Evolutionary conservation across 2,888 invertebrate genomes (phyloP), one percentile per base, ranked within the genome.

Genomic region (Phragmatobia fuliginosa): DNA sequence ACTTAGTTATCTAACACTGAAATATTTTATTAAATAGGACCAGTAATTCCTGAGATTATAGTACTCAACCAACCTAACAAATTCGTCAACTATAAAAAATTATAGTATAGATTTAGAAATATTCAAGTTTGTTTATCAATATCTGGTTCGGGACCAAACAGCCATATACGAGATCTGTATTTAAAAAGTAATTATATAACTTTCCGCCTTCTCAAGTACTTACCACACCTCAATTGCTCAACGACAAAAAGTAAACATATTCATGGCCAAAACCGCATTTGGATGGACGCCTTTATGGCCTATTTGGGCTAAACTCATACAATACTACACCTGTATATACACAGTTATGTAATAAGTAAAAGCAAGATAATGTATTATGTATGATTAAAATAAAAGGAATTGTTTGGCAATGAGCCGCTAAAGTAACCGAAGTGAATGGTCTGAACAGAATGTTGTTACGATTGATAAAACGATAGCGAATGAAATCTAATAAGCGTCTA

Each of bases 291-390:
- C 16, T 62, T 62, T 25, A 38, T 62, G 25, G 61, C n/a, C 31
- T 56, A 65, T 38, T 36, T 56, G 25, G 56, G 25, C 36, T 5
- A 65, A 56, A 65, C 64, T 25, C 56, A 56, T 56, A 65, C 56
- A 65, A 56, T 56, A 52, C 2, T 38, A 14, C 78, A 80, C 78
- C 78, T 79, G 80, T 72, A 45, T 67, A 71, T 70, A 77, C 66
- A 74, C 45, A 64, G 31, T 80, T 78, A 70, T 68, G 45, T 70
- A 80, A 79, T 16, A 71, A 71, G 80, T 79, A 79, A 79, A 80
- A 80, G 79, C 78, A 74, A 58, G 32, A 60, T 32, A 32, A 62
- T 70, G 69, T 71, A 75, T 77, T 80, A 70, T n/a, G n/a, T n/a
- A n/a, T n/a, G 72, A 70, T 64, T 38, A 7, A 70, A 70, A 73